Evolutionary conservation across 2,113 vertebrate genomes (phyloP).

Genomic region (Epinephelus lanceolatus): DNA sequence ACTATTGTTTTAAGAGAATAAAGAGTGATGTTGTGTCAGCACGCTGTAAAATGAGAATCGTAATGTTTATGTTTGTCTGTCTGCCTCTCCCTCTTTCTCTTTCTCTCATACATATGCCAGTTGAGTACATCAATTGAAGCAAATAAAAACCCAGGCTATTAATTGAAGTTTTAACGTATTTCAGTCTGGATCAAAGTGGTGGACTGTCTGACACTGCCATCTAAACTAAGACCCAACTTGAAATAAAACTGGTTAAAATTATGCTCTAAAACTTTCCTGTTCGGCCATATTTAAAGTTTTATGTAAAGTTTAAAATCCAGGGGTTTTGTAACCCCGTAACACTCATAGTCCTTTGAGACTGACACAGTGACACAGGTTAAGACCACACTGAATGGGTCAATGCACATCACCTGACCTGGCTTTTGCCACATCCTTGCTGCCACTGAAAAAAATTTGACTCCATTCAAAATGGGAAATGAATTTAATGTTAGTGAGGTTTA

Average conservation of each 20-base stretch:
- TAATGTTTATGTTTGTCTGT: too few relatives aligned
- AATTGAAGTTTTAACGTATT: too few relatives aligned
- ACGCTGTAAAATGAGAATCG: too few relatives aligned
- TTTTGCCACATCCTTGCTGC: not conserved
- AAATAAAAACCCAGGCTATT: too few relatives aligned
- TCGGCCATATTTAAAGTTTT: not conserved
- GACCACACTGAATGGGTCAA: slow-evolving; percentile 16
- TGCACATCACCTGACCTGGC: slow-evolving; percentile 12
- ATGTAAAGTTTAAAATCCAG: not conserved
- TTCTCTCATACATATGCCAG: too few relatives aligned
- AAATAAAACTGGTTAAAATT: not conserved
- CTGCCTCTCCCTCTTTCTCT: too few relatives aligned
- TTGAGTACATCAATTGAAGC: too few relatives aligned
- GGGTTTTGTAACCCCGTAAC: not conserved
- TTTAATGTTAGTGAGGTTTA: not conserved
- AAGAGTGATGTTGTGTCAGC: too few relatives aligned
- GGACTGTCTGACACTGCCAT: not conserved
- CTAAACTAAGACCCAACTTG: not conserved
- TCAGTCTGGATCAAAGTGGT: not conserved
- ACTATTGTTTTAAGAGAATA: too few relatives aligned
- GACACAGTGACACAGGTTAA: slow-evolving; percentile 11
- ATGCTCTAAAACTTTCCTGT: not conserved
- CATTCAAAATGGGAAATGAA: too few relatives aligned
- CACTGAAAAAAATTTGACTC: not conserved
- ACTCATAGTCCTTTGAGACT: not conserved